phyloP scores from a whole-genome alignment of 2,113 vertebrate species.

The Acrocephalus arundinaceus region DNA sequence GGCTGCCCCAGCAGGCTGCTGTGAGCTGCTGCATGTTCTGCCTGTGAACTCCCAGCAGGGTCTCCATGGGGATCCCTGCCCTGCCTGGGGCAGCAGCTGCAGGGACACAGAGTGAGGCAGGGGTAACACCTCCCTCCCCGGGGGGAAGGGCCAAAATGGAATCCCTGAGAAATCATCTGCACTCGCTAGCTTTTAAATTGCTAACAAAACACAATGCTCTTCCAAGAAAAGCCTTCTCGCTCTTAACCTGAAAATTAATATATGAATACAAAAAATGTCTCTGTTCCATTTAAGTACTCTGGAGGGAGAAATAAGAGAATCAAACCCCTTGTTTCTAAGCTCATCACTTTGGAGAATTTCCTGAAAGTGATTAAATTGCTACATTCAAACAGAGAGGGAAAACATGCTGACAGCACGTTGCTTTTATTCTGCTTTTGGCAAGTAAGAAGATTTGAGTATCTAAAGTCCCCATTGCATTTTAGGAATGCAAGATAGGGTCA shows the following conservation, averaged over 20 bases:
- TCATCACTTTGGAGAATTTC: slow-evolving; percentile 10
- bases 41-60: accelerated
- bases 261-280: not conserved
- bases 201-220: not conserved
- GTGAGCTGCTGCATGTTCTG: not conserved
- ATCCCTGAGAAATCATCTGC: not conserved
- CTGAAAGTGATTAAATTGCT: not conserved
- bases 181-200: not conserved
- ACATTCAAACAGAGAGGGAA: slow-evolving; percentile 20
- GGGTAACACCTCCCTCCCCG: accelerated
- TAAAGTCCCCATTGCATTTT: slow-evolving; percentile 42
- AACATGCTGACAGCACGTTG: not conserved
- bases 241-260: not conserved
- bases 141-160: not conserved
- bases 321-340: not conserved
- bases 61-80: not conserved
- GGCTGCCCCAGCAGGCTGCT: not conserved
- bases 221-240: not conserved
- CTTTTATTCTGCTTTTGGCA: slow-evolving; percentile 13
- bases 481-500: slow-evolving; percentile 14
- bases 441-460: slow-evolving; percentile 8
- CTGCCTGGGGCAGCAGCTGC: not conserved
- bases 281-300: not conserved
- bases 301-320: slow-evolving; percentile 11
- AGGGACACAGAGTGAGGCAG: accelerated